Conservation (phyloP, 2,113 vertebrate genomes). For the Phrynosoma platyrhinos region DNA sequence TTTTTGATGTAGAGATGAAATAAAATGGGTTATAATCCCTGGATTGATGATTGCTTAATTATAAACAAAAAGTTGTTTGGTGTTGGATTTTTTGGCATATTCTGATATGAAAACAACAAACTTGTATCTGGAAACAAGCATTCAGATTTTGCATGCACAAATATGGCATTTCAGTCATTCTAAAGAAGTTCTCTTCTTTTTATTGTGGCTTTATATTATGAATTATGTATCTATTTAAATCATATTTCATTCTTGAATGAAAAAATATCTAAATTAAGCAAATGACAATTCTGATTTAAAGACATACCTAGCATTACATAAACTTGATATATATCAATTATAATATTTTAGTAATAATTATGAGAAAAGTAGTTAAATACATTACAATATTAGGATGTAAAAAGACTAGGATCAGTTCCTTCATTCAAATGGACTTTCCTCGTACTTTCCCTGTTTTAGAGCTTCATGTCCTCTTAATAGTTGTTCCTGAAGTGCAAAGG, state of each 20-base stretch:
- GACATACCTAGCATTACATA: constrained; percentile 54
- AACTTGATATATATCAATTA: constrained; percentile 51
- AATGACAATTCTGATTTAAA: constrained; percentile 67
- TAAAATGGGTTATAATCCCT: constrained; percentile 78
- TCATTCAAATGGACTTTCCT: background rate
- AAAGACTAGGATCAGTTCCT: too few species aligned
- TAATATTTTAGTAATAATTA: constrained; percentile 44
- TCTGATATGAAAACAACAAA: constrained; percentile 79
- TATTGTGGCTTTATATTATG: constrained; percentile 75
- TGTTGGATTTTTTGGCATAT: constrained; percentile 81
- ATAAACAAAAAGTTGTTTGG: constrained; percentile 81
- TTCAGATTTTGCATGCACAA: constrained; percentile 80
- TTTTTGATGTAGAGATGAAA: constrained; percentile 88
- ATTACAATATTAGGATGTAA: too few species aligned
- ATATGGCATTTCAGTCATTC: constrained; percentile 77
- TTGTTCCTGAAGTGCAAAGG: background rate
- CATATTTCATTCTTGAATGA: constrained; percentile 58
- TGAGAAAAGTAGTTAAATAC: background rate
- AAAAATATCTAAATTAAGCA: constrained; percentile 70
- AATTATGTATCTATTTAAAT: constrained; percentile 78
- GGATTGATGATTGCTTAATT: constrained; percentile 85
- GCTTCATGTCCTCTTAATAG: background rate
- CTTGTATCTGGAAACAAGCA: constrained; percentile 75
- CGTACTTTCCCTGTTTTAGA: background rate
- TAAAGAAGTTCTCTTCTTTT: constrained; percentile 72